phyloP scores from a whole-genome alignment of 2,113 vertebrate species.

The Pavo muticus region DNA sequence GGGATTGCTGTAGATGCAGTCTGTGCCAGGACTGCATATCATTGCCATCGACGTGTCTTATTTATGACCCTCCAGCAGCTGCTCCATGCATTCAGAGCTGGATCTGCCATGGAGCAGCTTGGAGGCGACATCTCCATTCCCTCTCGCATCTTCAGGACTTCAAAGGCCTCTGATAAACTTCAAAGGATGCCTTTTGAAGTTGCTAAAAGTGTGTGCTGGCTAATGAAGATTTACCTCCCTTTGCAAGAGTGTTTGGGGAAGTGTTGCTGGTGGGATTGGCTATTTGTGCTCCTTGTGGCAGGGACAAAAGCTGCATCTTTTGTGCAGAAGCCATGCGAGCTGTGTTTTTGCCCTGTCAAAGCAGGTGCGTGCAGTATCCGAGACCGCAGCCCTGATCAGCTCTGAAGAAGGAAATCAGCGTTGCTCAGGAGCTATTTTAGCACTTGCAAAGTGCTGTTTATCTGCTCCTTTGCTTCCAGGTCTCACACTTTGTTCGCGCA shows the following conservation, averaged over 20 bases:
- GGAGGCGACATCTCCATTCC: background rate
- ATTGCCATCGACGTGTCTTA: background rate
- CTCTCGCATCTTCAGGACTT: background rate
- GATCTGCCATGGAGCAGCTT: background rate
- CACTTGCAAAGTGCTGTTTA: background rate
- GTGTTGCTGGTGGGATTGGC: background rate
- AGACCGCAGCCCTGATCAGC: background rate
- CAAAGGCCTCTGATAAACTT: slow-evolving; percentile 24
- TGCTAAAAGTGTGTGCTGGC: background rate
- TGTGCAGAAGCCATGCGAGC: background rate
- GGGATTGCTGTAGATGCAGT: background rate
- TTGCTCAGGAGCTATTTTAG: background rate
- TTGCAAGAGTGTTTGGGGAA: background rate
- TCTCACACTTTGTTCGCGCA: background rate
- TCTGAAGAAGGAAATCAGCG: background rate
- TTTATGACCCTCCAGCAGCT: fast-evolving
- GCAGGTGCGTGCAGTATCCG: background rate
- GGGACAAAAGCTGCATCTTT: background rate
- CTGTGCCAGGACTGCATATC: background rate
- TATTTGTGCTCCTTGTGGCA: background rate
- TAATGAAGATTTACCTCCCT: background rate
- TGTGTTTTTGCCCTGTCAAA: background rate
- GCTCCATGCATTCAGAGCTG: fast-evolving
- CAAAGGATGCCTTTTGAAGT: slow-evolving; percentile 60
- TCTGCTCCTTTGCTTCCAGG: background rate